Conservation (phyloP, 2,888 invertebrate species). For the Cistogaster globosa region DNA sequence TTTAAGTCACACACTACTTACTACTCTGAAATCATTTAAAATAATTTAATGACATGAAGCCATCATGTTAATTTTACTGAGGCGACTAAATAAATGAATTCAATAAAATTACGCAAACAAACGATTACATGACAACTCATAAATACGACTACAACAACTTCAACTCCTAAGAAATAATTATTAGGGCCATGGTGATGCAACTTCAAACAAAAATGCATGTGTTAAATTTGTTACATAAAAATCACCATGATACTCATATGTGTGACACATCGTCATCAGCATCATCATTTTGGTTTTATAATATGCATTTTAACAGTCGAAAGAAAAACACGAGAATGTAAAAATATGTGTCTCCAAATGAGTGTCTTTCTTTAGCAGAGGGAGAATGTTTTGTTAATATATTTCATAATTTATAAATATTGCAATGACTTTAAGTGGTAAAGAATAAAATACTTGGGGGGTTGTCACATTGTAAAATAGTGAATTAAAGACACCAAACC, state of each 20-base stretch:
- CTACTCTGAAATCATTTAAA: background rate
- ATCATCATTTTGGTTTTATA: too few relatives aligned
- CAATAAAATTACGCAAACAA: slow-evolving; percentile 67
- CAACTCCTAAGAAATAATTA: background rate
- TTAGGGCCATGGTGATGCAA: slow-evolving; percentile 28
- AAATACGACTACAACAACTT: slow-evolving; percentile 10
- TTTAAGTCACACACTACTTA: background rate
- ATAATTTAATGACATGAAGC: background rate
- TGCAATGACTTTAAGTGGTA: slow-evolving; percentile 50
- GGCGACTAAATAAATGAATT: slow-evolving; percentile 51
- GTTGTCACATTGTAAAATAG: background rate
- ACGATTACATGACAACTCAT: slow-evolving; percentile 59
- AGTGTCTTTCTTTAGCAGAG: background rate
- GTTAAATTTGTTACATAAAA: slow-evolving; percentile 56
- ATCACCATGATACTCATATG: background rate
- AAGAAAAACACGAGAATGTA: slow-evolving; percentile 20
- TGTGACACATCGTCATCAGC: slow-evolving; percentile 57
- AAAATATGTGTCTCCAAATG: background rate
- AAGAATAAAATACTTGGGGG: slow-evolving; percentile 21
- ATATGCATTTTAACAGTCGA: slow-evolving; percentile 48
- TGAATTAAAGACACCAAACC: slow-evolving; percentile 5
- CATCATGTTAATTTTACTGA: slow-evolving; percentile 25
- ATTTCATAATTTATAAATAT: slow-evolving; percentile 52
- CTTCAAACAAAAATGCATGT: slow-evolving; percentile 55
- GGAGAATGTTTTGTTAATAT: background rate